Conservation (phyloP, 2,113 vertebrate genomes). For the Hippoglossus stenolepis region DNA sequence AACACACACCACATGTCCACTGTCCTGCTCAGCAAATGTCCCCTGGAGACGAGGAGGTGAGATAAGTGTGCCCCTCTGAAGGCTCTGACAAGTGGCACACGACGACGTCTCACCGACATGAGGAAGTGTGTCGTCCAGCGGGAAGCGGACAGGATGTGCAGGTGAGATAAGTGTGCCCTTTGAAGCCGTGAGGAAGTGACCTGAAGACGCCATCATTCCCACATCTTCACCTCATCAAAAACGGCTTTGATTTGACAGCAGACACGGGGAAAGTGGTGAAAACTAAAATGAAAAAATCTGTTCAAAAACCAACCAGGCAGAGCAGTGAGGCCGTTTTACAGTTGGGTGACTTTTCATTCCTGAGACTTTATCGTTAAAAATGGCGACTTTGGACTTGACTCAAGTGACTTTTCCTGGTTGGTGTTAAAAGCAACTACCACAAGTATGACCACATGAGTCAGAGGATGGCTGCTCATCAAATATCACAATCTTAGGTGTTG, state of each 20-base stretch:
- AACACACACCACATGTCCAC: constrained; percentile 7
- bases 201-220: constrained; percentile 3
- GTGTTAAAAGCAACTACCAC: no score
- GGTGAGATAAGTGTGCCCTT: constrained; percentile 52
- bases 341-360: no score
- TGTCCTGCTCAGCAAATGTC: background rate
- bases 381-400: no score
- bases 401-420: no score
- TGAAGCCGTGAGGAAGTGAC: constrained; percentile 11
- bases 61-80: constrained; percentile 48
- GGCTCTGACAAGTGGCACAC: background rate
- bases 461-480: no score
- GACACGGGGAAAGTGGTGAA: background rate
- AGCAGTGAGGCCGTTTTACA: no score
- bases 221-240: background rate
- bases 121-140: constrained; percentile 44
- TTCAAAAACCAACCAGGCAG: no score
- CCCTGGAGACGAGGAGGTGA: constrained; percentile 14
- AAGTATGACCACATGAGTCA: no score
- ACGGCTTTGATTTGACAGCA: no score
- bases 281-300: background rate
- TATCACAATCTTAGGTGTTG: no score
- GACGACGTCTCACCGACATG: background rate
- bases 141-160: constrained; percentile 25
- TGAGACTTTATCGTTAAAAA: no score